Conservation (phyloP, 1,140 invertebrate species). For the Caligus rogercresseyi region DNA sequence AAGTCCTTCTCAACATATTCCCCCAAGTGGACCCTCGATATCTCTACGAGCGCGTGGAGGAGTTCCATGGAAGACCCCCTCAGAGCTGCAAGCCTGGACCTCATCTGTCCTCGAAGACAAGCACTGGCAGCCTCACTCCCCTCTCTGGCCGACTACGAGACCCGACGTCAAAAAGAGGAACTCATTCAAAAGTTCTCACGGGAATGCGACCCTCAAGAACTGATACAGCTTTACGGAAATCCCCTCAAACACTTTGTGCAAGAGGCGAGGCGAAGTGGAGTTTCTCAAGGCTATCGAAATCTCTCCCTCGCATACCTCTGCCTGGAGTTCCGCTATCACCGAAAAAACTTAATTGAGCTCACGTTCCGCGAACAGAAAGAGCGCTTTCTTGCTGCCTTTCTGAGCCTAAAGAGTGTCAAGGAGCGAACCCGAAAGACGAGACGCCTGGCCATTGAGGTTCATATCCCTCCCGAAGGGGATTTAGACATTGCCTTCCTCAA, state of each 20-base stretch:
- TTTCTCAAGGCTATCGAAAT: conserved; percentile 27
- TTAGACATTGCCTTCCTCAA: conserved; percentile 26
- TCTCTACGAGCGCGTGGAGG: conserved; percentile 4
- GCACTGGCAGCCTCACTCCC: neutral
- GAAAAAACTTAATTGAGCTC: conserved; percentile 26
- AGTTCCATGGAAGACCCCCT: neutral
- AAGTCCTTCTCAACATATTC: neutral
- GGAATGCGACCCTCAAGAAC: conserved; percentile 34
- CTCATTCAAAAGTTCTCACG: conserved; percentile 26
- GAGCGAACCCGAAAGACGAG: conserved; percentile 20
- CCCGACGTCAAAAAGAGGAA: conserved; percentile 27
- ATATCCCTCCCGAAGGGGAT: conserved; percentile 20
- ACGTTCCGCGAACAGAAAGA: conserved; percentile 26
- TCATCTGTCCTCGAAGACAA: neutral
- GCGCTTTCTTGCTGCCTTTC: conserved; percentile 26
- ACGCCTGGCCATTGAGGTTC: conserved; percentile 2
- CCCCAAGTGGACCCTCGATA: conserved; percentile 1
- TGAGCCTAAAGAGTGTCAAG: conserved; percentile 23
- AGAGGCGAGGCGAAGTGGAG: conserved; percentile 27
- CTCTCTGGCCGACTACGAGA: conserved; percentile 20
- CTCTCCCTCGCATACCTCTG: conserved; percentile 27
- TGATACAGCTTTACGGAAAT: conserved; percentile 37
- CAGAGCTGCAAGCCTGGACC: neutral
- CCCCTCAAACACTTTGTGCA: conserved; percentile 35
- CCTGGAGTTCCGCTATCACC: conserved; percentile 27